These are phyloP conservation scores for Platorchestia sp. DNA, from an alignment of 1,140 invertebrate genomes.

Conservation along the genomic window DNA sequence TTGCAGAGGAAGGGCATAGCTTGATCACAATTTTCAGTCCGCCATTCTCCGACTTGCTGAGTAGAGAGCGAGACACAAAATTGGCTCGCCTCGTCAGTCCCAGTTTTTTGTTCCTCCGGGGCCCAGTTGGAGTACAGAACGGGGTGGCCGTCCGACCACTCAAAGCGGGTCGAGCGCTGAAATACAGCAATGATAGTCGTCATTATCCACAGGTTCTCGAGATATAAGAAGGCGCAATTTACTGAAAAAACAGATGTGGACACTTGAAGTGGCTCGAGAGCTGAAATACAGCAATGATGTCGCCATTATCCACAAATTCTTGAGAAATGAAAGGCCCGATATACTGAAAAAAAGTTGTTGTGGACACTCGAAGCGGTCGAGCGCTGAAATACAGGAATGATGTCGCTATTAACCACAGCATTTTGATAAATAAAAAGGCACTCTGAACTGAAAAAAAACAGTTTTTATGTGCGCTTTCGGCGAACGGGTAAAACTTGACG, in stretches of 20 bases:
- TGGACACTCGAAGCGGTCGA: too few relatives aligned
- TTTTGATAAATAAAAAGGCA: too few relatives aligned
- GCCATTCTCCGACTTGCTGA: background rate
- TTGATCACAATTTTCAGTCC: background rate
- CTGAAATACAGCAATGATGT: background rate
- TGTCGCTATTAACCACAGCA: too few relatives aligned
- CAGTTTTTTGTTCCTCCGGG: background rate
- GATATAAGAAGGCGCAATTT: background rate
- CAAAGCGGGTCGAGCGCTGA: background rate
- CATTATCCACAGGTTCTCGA: background rate
- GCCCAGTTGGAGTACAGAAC: constrained; percentile 18
- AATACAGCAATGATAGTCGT: background rate
- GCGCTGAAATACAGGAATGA: too few relatives aligned
- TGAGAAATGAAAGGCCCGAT: too few relatives aligned
- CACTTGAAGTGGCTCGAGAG: background rate
- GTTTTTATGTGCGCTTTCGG: too few relatives aligned
- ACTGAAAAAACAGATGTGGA: background rate
- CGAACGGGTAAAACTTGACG: too few relatives aligned
- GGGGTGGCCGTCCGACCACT: constrained; percentile 32
- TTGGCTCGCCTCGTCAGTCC: background rate
- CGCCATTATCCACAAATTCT: too few relatives aligned
- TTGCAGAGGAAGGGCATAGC: constrained; percentile 1
- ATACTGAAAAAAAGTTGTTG: too few relatives aligned
- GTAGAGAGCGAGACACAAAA: background rate
- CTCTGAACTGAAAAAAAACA: too few relatives aligned